phyloP scores from a whole-genome alignment of 2,113 vertebrate species.

The Stigmatopora nigra region DNA sequence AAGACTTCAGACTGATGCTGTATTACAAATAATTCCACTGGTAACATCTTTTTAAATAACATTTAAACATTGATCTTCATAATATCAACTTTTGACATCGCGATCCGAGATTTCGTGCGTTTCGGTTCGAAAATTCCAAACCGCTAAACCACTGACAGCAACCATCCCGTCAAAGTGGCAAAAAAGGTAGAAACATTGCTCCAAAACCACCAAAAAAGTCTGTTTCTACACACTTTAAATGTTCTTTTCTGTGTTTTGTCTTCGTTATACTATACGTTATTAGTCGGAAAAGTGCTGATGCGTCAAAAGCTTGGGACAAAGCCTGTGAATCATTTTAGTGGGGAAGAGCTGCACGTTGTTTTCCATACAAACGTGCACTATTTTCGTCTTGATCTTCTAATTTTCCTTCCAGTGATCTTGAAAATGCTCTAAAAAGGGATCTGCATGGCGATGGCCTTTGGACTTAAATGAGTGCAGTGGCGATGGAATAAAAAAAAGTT shows the following conservation, averaged over 20 bases:
- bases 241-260: not conserved
- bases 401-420: not conserved
- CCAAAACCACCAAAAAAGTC: not conserved
- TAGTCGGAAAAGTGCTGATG: slow-evolving; percentile 38
- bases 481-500: not conserved
- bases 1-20: not conserved
- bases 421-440: not conserved
- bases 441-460: not conserved
- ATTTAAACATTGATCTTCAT: not conserved
- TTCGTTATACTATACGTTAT: not conserved
- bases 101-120: not conserved
- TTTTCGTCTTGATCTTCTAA: not conserved
- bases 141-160: not conserved
- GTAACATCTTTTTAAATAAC: not conserved
- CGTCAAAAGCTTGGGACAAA: slow-evolving; percentile 48
- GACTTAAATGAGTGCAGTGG: not conserved
- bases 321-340: slow-evolving; percentile 31
- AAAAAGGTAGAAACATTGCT: not conserved
- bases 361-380: not conserved
- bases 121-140: no score
- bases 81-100: not conserved
- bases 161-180: not conserved
- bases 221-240: not conserved
- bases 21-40: not conserved
- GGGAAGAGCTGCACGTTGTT: not conserved